phyloP scores from a whole-genome alignment of 2,797 vertebrate species.

The Buphagus erythrorhynchus region DNA sequence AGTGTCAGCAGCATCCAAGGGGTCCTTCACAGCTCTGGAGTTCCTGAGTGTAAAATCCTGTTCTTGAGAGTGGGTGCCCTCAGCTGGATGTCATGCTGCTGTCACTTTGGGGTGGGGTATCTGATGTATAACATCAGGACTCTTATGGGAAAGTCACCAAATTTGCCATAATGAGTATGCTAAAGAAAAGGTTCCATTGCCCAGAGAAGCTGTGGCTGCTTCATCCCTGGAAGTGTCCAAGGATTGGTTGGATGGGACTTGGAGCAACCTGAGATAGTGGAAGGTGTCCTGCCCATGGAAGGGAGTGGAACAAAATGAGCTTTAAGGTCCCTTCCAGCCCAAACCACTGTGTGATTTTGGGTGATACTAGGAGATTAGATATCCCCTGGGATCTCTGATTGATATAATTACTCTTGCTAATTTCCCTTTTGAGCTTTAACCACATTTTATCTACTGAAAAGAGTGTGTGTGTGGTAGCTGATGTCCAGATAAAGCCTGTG shows the following conservation, averaged over 20 bases:
- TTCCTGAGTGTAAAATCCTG: not conserved
- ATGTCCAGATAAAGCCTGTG: not conserved
- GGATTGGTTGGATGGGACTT: not conserved
- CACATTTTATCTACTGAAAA: not conserved
- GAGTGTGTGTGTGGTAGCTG: not conserved
- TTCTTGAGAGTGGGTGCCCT: not conserved
- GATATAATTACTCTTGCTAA: not conserved
- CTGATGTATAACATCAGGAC: rapidly evolving
- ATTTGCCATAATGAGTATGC: rapidly evolving
- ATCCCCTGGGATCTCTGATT: not conserved
- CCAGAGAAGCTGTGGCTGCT: not conserved
- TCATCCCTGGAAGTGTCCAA: not conserved
- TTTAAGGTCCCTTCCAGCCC: not conserved
- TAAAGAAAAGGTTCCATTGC: not conserved
- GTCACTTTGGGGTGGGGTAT: rapidly evolving
- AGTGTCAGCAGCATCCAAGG: not conserved
- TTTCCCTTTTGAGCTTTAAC: not conserved
- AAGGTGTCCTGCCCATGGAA: not conserved
- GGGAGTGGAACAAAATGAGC: not conserved
- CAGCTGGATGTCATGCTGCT: not conserved
- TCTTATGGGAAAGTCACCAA: not conserved
- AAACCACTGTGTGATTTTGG: not conserved
- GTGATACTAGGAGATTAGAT: not conserved
- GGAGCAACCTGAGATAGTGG: not conserved
- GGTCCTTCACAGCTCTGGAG: not conserved